Base-by-base conservation (phyloP, 2,888 invertebrate species). In the Lepidonotus clava region DNA sequence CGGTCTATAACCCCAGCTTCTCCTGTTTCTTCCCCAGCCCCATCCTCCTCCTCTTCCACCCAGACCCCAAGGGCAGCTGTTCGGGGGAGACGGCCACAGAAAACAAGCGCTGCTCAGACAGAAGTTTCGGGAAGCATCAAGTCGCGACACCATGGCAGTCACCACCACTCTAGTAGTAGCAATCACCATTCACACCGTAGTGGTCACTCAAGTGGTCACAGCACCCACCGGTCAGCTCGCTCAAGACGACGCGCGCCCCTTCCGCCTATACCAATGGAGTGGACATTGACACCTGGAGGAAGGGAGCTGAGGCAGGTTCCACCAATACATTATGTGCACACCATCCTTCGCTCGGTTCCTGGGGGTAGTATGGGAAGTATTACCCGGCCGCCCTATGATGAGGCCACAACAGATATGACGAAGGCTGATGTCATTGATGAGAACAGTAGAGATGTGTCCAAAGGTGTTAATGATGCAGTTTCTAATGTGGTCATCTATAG, bases 81-180 rank as follows among this genome's bases (percentile, higher is more conserved):
- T n/a, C n/a, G n/a, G n/a, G n/a, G n/a, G n/a, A 14, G 18, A 36
- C 34, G 4, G 71, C 36, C 71, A 38, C 36, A n/a, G n/a, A 80
- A 80, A 24, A n/a, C 80, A 1, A 28, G 80, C 51, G 21, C n/a
- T 1, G 24, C 18, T n/a, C 80, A 80, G 28, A 80, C 80, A 18
- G 80, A 46, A 0, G 32, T 80, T 0, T 80, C 80, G 28, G 80
- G 80, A 1, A 80, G 46, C 28, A 41, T 80, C 32, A 80, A 80
- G 80, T 28, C 34, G 18, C 24, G 18, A 1, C 18, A 24, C 6
- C 41, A 41, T 34, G 21, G 40, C 1, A 36, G 24, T 24, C 46
- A 6, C 80, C 80, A n/a, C 80, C 80, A 11, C 46, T 80, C 6
- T 38, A 36, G 5, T 24, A n/a, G 6, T 6, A 66, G 24, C 38